Conservation (phyloP, 2,113 vertebrate species). For the Butorides virescens region DNA sequence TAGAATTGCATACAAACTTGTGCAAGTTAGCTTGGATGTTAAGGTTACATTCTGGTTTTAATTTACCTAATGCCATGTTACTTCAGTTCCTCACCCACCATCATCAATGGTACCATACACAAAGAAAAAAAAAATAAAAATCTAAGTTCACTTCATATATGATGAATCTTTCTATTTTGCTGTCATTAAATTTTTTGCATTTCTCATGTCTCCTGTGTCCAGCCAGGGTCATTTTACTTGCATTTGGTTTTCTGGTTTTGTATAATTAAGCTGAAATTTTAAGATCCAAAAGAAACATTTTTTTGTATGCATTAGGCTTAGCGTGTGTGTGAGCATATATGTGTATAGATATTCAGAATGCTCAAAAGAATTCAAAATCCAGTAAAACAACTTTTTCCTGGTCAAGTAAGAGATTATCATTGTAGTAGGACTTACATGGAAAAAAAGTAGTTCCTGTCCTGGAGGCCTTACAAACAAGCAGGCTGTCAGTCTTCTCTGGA, state of each 20-base stretch:
- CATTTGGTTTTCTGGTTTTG: not conserved
- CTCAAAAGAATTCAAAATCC: not conserved
- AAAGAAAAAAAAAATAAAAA: not conserved
- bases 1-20: not conserved
- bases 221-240: not conserved
- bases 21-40: not conserved
- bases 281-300: not conserved
- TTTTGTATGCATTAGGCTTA: not conserved
- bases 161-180: not conserved
- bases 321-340: not conserved
- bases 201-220: not conserved
- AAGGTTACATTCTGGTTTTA: not conserved
- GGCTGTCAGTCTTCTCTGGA: not conserved
- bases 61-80: not conserved
- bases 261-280: not conserved
- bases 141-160: not conserved
- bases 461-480: not conserved
- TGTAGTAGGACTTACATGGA: not conserved
- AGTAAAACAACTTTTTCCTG: not conserved
- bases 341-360: not conserved
- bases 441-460: not conserved
- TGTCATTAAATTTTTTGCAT: not conserved
- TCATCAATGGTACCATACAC: not conserved
- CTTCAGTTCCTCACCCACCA: not conserved
- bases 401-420: not conserved